A percentile compares a stretch with the other conserved stretches of the same genome.
Conservation (phyloP, 2,797 vertebrate species). For the Emydoidea blandingii region DNA sequence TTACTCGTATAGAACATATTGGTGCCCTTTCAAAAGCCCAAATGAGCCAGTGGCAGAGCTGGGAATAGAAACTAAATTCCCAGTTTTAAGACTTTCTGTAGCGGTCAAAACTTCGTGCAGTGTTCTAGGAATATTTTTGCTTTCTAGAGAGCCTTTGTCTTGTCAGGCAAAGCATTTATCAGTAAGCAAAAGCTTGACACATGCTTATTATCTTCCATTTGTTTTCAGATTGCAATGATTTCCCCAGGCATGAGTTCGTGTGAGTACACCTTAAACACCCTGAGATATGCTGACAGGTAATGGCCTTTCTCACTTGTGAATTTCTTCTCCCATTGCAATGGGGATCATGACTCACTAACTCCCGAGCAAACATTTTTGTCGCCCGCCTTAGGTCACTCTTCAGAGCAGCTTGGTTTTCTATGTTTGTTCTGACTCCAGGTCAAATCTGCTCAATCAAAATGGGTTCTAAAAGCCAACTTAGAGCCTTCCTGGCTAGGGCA, state of each 20-base stretch:
- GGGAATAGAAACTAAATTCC: neutral
- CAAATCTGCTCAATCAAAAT: neutral
- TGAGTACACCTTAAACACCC: slow-evolving; percentile 96
- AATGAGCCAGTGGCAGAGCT: neutral
- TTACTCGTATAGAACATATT: neutral
- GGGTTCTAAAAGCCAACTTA: neutral
- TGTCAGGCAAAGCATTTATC: neutral
- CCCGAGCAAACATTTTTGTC: neutral
- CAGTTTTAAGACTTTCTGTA: neutral
- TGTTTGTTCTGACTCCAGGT: neutral
- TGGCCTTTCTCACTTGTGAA: neutral
- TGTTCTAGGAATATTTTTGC: neutral
- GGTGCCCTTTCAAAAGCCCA: neutral
- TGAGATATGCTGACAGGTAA: slow-evolving; percentile 98
- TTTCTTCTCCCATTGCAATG: neutral
- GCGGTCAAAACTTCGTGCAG: neutral
- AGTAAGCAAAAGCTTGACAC: neutral
- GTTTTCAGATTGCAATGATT: slow-evolving; percentile 95
- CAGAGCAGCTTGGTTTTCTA: neutral
- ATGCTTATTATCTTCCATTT: slow-evolving; percentile 12
- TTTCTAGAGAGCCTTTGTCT: neutral
- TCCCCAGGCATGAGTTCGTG: slow-evolving; percentile 95
- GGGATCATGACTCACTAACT: neutral
- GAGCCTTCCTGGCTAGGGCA: neutral
- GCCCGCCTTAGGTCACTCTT: neutral